phyloP scores from a whole-genome alignment of 1,140 invertebrate genomes.

The Heliconius congener region DNA sequence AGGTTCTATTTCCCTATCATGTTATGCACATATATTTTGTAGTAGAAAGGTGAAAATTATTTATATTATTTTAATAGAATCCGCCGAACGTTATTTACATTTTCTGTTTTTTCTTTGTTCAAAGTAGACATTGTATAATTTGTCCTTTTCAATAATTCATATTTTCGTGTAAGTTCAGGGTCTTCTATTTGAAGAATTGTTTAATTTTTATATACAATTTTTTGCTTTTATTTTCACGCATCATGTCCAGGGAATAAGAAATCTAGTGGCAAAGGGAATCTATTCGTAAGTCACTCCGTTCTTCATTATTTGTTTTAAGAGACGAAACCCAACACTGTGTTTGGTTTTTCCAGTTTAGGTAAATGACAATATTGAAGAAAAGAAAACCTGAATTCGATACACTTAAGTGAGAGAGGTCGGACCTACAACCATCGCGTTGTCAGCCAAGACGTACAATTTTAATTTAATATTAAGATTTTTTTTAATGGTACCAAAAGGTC shows the following conservation, averaged over 20 bases:
- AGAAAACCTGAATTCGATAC: too few relatives aligned
- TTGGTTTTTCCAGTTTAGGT: too few relatives aligned
- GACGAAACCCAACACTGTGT: too few relatives aligned
- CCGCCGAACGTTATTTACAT: background rate
- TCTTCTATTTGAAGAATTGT: slow-evolving; percentile 14
- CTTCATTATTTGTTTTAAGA: too few relatives aligned
- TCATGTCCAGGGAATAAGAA: background rate
- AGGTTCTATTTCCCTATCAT: too few relatives aligned
- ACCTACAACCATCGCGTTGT: background rate
- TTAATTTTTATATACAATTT: background rate
- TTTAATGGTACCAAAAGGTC: too few relatives aligned
- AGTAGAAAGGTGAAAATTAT: slow-evolving; percentile 4
- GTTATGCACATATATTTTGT: too few relatives aligned
- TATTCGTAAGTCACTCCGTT: too few relatives aligned
- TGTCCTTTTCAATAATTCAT: slow-evolving; percentile 25
- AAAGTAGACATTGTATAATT: slow-evolving; percentile 16
- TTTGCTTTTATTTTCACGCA: background rate
- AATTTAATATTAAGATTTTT: too few relatives aligned
- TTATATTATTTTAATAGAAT: slow-evolving; percentile 11
- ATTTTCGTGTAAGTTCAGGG: slow-evolving; percentile 15
- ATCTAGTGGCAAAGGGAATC: too few relatives aligned
- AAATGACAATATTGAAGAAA: too few relatives aligned
- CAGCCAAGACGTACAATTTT: too few relatives aligned
- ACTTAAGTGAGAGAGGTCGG: background rate
- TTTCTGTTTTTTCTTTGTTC: background rate